Conservation (phyloP, 2,888 invertebrate genomes). For the Adelphocoris suturalis region DNA sequence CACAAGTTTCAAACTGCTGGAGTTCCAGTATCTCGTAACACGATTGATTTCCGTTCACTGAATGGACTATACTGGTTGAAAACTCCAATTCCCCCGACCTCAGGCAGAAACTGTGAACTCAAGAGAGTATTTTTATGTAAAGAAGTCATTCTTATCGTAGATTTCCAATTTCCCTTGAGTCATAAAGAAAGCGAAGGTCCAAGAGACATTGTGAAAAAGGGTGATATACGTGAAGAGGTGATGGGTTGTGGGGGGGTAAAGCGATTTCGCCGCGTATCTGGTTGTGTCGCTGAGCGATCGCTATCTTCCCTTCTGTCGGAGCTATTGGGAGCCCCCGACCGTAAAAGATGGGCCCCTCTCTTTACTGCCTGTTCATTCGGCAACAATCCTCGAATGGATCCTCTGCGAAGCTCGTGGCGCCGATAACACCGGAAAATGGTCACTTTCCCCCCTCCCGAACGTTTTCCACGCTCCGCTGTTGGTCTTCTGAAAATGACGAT, state of each 20-base stretch:
- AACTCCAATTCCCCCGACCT: no score
- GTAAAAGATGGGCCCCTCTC: conserved; percentile 11
- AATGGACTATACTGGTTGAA: no score
- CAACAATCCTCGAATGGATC: neutral
- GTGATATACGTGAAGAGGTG: neutral
- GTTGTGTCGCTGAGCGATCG: neutral
- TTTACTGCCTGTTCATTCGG: conserved; percentile 17
- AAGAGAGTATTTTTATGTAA: neutral
- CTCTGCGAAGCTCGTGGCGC: neutral
- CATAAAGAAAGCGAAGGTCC: conserved; percentile 30
- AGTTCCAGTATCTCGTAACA: no score
- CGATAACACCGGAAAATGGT: conserved; percentile 21
- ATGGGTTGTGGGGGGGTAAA: neutral
- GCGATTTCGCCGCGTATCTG: neutral
- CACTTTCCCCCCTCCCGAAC: neutral
- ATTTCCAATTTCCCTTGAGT: neutral
- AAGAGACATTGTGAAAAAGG: conserved; percentile 1
- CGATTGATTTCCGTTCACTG: no score
- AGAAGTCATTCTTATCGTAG: neutral
- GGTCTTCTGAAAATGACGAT: no score
- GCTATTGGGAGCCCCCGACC: neutral
- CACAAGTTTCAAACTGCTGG: no score
- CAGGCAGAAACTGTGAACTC: neutral
- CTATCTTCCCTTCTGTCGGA: neutral
- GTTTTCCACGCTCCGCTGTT: no score